A percentile compares a stretch with the other conserved stretches of the same genome.
These are phyloP conservation scores for Leptodirus hochenwartii DNA, from an alignment of 2,888 invertebrate genomes.

Conservation along the genomic window DNA sequence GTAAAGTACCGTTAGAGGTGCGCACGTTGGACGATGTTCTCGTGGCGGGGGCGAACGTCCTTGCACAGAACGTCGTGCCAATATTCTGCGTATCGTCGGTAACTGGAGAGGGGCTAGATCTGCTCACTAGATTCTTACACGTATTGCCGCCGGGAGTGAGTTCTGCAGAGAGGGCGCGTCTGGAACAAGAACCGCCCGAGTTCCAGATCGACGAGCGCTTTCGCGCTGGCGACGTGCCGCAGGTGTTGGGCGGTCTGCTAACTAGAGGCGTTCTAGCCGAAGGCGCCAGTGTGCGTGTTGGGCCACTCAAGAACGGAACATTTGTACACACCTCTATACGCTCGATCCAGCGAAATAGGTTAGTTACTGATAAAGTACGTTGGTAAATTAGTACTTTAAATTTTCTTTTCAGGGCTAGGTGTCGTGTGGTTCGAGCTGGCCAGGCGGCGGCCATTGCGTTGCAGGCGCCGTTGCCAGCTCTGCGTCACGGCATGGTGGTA, in stretches of 20 bases:
- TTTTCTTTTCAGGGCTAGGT: too few species aligned
- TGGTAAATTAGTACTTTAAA: too few species aligned
- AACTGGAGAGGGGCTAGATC: constrained; percentile 64
- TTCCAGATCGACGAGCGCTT: constrained; percentile 94
- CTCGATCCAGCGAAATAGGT: constrained; percentile 81
- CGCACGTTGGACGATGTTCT: constrained; percentile 53
- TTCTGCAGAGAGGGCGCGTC: constrained; percentile 43
- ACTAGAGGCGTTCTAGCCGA: constrained; percentile 74
- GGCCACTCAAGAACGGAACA: constrained; percentile 57
- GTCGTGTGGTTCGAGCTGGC: constrained; percentile 71
- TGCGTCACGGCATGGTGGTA: constrained; percentile 75
- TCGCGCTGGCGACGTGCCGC: constrained; percentile 64
- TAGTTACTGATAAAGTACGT: too few species aligned
- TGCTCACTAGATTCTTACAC: constrained; percentile 72
- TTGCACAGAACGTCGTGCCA: constrained; percentile 46
- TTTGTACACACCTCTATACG: constrained; percentile 63
- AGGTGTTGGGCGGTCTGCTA: constrained; percentile 71
- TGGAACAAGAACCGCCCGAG: constrained; percentile 58
- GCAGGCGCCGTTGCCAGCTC: constrained; percentile 36
- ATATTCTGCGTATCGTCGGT: constrained; percentile 86
- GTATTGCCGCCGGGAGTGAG: constrained; percentile 54
- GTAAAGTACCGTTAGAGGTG: constrained; percentile 44
- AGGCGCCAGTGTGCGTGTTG: constrained; percentile 58
- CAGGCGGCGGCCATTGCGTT: constrained; percentile 77
- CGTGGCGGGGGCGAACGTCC: constrained; percentile 50